Percentiles rank a stretch among this genome's conserved stretches.
Conservation (phyloP, 2,113 vertebrate genomes). For the Carassius carassius region DNA sequence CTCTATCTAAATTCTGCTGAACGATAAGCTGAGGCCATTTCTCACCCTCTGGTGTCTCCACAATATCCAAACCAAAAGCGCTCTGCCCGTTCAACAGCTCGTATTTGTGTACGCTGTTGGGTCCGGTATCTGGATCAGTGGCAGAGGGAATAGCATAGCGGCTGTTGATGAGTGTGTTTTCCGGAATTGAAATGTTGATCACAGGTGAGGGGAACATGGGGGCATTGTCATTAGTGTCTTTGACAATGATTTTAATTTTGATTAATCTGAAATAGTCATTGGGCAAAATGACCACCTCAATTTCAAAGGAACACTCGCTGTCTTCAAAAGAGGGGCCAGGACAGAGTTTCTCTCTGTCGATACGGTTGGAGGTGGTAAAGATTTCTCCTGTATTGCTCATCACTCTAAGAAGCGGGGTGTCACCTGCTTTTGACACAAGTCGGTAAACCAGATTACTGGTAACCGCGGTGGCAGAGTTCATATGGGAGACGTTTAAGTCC, state of each 20-base stretch:
- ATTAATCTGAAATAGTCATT: conserved; percentile 99
- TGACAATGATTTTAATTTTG: conserved; percentile 98
- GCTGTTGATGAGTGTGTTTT: conserved; percentile 98
- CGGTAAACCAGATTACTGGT: conserved; percentile 96
- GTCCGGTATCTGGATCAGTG: conserved; percentile 96
- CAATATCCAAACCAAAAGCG: conserved; percentile 97
- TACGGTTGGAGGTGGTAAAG: conserved; percentile 95
- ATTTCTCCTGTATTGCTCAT: conserved; percentile 96
- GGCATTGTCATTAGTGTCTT: conserved; percentile 98
- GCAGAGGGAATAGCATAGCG: conserved; percentile 97
- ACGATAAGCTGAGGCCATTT: conserved; percentile 99
- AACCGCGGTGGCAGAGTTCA: conserved; percentile 90
- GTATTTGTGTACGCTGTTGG: conserved; percentile 97
- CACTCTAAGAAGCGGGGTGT: conserved; percentile 94
- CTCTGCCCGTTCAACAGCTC: conserved; percentile 95
- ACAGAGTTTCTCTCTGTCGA: conserved; percentile 97
- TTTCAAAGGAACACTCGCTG: conserved; percentile 97
- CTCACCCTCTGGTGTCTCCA: conserved; percentile 97
- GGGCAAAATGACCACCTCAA: conserved; percentile 98
- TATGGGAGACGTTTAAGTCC: conserved; percentile 98
- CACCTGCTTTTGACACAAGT: conserved; percentile 97
- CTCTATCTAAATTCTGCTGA: conserved; percentile 96
- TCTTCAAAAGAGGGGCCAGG: conserved; percentile 90
- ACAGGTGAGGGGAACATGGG: conserved; percentile 99
- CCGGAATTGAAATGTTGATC: conserved; percentile 99